Conservation (phyloP, 1,140 invertebrate species). For the Aphaenogaster ashmeadi region DNA sequence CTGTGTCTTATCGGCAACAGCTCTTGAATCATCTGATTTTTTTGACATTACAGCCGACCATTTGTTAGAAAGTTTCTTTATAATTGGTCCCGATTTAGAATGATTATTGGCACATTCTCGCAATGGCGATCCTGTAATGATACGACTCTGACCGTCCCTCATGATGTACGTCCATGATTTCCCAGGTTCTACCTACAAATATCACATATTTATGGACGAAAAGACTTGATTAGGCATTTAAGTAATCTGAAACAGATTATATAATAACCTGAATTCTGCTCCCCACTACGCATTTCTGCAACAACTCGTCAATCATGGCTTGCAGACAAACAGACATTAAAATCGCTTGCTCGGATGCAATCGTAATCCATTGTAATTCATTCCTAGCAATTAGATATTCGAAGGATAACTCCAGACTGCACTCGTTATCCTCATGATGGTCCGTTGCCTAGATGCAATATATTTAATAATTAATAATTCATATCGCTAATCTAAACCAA, state of each 20-base stretch:
- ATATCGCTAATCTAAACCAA: conserved; percentile 37
- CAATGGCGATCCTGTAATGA: conserved; percentile 78
- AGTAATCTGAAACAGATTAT: conserved; percentile 62
- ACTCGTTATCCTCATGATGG: conserved; percentile 80
- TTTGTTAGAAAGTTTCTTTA: conserved; percentile 86
- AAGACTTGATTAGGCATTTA: conserved; percentile 66
- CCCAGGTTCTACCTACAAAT: conserved; percentile 74
- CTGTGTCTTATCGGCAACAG: conserved; percentile 87
- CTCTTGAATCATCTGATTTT: conserved; percentile 82
- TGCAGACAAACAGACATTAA: conserved; percentile 98
- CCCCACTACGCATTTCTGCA: conserved; percentile 92
- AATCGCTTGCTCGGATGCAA: conserved; percentile 96
- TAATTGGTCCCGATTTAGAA: conserved; percentile 84
- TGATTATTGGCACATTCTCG: conserved; percentile 75
- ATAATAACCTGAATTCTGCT: conserved; percentile 81
- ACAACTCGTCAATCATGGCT: conserved; percentile 97
- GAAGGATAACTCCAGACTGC: conserved; percentile 94
- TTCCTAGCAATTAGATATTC: conserved; percentile 98
- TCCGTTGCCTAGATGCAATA: conserved; percentile 73
- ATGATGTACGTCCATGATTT: conserved; percentile 88
- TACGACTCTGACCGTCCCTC: conserved; percentile 87
- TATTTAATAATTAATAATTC: conserved; percentile 9
- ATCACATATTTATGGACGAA: conserved; percentile 61
- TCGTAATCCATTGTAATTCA: conserved; percentile 96
- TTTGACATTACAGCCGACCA: conserved; percentile 83